These are phyloP conservation scores for Acanthisitta chloris DNA, from an alignment of 2,113 vertebrate species.

Conservation along the genomic window DNA sequence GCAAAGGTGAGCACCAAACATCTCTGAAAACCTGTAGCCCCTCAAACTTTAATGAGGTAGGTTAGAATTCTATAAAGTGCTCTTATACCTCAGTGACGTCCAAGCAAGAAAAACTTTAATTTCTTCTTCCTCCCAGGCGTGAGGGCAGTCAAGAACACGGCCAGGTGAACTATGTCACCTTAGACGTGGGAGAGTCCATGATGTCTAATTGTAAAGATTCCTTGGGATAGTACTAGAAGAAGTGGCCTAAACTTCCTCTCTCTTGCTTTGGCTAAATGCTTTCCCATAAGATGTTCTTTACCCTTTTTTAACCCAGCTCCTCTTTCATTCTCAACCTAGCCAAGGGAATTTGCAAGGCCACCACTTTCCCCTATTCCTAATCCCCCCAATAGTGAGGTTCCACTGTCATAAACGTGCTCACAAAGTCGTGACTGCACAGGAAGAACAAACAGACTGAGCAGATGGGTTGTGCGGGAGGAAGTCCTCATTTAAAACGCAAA, in stretches of 20 bases:
- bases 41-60: neutral
- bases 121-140: neutral
- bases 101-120: neutral
- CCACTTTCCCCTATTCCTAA: neutral
- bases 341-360: neutral
- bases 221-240: neutral
- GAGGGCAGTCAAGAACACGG: neutral
- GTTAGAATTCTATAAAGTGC: neutral
- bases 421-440: slow-evolving; percentile 67
- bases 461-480: slow-evolving; percentile 67
- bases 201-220: neutral
- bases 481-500: slow-evolving; percentile 60
- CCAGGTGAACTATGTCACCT: neutral
- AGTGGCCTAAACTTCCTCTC: neutral
- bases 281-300: neutral
- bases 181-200: neutral
- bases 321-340: neutral
- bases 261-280: neutral
- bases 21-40: neutral
- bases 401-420: neutral
- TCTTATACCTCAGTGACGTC: neutral
- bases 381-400: neutral
- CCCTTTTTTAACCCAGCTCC: neutral
- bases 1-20: neutral
- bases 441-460: slow-evolving; percentile 70